Evolutionary conservation across 2,797 vertebrate species (phyloP), one percentile per base, ranked within the genome.

Genomic region (Cichlasoma orientale): DNA sequence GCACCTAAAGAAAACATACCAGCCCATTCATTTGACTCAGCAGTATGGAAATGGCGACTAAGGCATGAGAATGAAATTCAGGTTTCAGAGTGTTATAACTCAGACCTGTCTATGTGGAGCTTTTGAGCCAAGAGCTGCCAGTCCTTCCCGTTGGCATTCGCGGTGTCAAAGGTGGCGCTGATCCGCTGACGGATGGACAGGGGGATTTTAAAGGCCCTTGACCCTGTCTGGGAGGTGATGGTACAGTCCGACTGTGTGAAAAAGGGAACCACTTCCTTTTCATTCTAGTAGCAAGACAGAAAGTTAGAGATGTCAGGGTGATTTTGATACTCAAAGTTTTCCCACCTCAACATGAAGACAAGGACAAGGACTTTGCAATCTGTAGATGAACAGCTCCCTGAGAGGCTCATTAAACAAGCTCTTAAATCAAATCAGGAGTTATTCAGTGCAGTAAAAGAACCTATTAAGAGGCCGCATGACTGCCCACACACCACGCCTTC

Each of bases 41-140:
- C 54, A 53, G 2, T n/a, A 72, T 53, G 74, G 63, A 74, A 79
- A 82, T 68, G 56, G 41, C 8, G 59, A 25, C 33, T 19, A 7
- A 47, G 63, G 23, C 53, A 21, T 47, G 21, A 55, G 14, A 55
- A 50, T 56, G 66, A 79, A 63, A 79, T 54, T 33, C 16, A 23
- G 44, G 18, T 50, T 68, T 52, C 63, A 50, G 63, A 52, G 41
- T 1, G 57, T 55, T n/a, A 53, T 38, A 71, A 81, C 36, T 85
- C 86, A 92, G 93, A 98, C 97, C 98, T 97, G 95, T 95, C 96
- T 91, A 98, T 96, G 92, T 96, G 96, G 91, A 95, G 97, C 78
- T 99, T 99, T 74, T 97, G 96, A 61, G 97, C 97, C 93, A 99
- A 88, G 93, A 99, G 95, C 95, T 97, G 97, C 97, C 97, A 99